phyloP scores from a whole-genome alignment of 2,113 vertebrate genomes.

The Corynorhinus townsendii region DNA sequence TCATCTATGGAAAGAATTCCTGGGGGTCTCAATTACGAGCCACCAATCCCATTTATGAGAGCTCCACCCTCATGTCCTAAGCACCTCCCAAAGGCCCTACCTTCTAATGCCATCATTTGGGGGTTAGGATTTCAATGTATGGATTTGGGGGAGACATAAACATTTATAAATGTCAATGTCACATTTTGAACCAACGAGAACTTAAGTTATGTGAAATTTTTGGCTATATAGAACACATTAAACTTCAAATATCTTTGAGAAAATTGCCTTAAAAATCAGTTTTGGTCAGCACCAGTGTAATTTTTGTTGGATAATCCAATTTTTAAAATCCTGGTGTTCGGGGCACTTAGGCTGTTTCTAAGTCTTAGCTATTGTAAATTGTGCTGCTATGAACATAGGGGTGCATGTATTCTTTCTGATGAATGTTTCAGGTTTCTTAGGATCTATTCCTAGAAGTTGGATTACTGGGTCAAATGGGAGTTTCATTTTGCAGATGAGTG shows the following conservation, averaged over 20 bases:
- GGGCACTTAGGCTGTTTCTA: too few relatives aligned
- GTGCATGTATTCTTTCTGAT: too few relatives aligned
- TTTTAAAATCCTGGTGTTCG: not conserved
- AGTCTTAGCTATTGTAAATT: too few relatives aligned
- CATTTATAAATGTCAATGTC: not conserved
- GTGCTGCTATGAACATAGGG: too few relatives aligned
- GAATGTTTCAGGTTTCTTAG: too few relatives aligned
- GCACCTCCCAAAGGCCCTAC: not conserved
- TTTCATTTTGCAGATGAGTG: too few relatives aligned
- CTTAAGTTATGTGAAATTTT: not conserved
- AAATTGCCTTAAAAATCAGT: not conserved
- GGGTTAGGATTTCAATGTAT: not conserved
- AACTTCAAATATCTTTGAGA: constrained; percentile 9
- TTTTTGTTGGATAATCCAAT: constrained; percentile 7
- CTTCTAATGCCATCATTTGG: not conserved
- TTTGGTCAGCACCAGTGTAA: not conserved
- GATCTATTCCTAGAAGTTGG: too few relatives aligned
- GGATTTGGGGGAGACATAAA: not conserved
- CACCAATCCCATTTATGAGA: not conserved
- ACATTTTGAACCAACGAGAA: not conserved
- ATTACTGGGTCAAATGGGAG: too few relatives aligned
- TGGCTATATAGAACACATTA: not conserved
- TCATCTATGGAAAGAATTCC: not conserved
- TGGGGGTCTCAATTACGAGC: not conserved
- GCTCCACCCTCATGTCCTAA: not conserved